Percentiles rank a stretch among this genome's conserved stretches.
phyloP scores from a whole-genome alignment of 2,888 invertebrate genomes.

The Watsonalla cultraria region DNA sequence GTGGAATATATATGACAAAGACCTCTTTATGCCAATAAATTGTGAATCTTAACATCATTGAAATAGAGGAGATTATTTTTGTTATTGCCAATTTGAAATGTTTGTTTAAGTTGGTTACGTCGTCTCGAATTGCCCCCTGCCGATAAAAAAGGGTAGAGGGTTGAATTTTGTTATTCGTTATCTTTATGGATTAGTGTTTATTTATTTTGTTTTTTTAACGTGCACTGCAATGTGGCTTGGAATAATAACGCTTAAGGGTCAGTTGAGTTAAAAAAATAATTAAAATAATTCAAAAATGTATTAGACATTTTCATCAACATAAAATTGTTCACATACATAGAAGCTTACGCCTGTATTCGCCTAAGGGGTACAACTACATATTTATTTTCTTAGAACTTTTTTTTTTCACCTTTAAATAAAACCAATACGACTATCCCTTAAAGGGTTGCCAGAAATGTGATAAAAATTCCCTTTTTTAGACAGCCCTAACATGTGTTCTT shows the following conservation, averaged over 20 bases:
- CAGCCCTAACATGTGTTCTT: slow-evolving; percentile 22
- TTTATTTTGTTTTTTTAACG: slow-evolving; percentile 69
- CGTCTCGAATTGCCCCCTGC: slow-evolving; percentile 75
- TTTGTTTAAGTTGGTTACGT: slow-evolving; percentile 56
- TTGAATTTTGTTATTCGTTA: slow-evolving; percentile 76
- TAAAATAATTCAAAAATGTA: too few species aligned
- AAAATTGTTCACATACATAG: too few species aligned
- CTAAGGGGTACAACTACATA: too few species aligned
- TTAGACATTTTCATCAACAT: too few species aligned
- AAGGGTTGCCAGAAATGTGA: slow-evolving; percentile 33
- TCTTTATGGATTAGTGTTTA: slow-evolving; percentile 72
- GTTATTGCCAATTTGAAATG: slow-evolving; percentile 9
- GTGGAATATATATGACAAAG: slow-evolving; percentile 76
- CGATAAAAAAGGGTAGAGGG: slow-evolving; percentile 74
- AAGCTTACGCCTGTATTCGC: too few species aligned
- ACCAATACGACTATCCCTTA: slow-evolving; percentile 25
- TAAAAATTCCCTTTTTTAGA: slow-evolving; percentile 30
- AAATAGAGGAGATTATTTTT: too few species aligned
- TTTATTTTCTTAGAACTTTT: too few species aligned
- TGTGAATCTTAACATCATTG: slow-evolving; percentile 21
- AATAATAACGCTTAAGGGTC: slow-evolving; percentile 61
- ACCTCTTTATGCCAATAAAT: slow-evolving; percentile 9
- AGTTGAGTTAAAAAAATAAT: slow-evolving; percentile 26
- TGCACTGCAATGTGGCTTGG: slow-evolving; percentile 59
- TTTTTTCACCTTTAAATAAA: too few species aligned